Evolutionary conservation across 2,113 vertebrate species (phyloP).

Genomic region (Heterotilapia buettikoferi): DNA sequence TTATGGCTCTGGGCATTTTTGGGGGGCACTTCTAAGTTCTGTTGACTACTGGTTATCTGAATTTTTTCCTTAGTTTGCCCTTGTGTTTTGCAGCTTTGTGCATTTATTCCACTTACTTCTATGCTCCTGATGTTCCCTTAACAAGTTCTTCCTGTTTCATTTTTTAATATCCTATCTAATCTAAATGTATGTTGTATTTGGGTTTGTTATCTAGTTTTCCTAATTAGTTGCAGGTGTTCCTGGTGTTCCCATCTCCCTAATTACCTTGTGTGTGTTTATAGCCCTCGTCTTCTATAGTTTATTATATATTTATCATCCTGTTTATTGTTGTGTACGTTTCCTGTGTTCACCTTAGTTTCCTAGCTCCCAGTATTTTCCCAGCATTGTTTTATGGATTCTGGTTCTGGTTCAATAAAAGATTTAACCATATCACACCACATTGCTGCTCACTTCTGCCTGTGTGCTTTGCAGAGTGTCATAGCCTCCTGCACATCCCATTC

Average conservation of each 20-base stretch:
- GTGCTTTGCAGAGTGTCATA: not conserved
- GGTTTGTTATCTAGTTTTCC: not conserved
- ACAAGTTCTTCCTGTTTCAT: not conserved
- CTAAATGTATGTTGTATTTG: not conserved
- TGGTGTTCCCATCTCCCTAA: not conserved
- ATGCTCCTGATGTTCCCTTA: not conserved
- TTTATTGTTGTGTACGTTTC: not conserved
- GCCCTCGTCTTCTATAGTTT: not conserved
- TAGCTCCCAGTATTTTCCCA: not conserved
- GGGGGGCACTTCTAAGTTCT: not conserved
- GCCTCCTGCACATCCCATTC: not conserved
- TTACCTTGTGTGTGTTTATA: not conserved
- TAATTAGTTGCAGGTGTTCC: not conserved
- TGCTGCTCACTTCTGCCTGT: not conserved
- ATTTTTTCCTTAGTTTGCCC: not conserved
- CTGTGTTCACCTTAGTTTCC: not conserved
- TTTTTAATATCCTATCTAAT: not conserved
- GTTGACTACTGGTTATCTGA: not conserved
- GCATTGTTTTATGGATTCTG: not conserved
- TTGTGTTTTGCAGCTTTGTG: not conserved
- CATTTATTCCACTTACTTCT: not conserved
- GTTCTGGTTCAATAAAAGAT: not conserved
- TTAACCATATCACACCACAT: not conserved
- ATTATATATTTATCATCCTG: not conserved
- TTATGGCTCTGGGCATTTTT: not conserved